phyloP scores from a whole-genome alignment of 2,797 vertebrate genomes.

The Taenioides sp. region DNA sequence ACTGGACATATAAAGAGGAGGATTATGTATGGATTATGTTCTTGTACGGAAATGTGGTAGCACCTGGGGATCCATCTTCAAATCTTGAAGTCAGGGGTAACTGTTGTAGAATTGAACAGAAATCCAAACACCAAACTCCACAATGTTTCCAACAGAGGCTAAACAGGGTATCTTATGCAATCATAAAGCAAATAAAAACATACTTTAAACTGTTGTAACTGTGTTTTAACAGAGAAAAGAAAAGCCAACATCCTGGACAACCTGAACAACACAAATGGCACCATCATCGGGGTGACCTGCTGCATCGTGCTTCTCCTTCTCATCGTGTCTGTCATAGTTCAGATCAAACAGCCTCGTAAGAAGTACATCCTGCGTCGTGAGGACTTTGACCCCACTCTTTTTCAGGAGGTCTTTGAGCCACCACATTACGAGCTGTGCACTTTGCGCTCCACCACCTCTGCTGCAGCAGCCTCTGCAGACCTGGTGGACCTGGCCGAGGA shows the following conservation, averaged over 20 bases:
- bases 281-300: slow-evolving; percentile 95
- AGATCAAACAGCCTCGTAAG: slow-evolving; percentile 98
- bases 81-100: too few relatives aligned
- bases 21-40: background rate
- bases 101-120: too few relatives aligned
- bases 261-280: slow-evolving; percentile 96
- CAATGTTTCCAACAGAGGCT: background rate
- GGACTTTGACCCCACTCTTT: slow-evolving; percentile 96
- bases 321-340: slow-evolving; percentile 92
- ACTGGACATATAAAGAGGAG: background rate
- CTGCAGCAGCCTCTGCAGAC: slow-evolving; percentile 83
- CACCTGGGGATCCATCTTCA: too few relatives aligned
- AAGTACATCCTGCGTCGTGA: slow-evolving; percentile 93
- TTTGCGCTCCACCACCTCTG: slow-evolving; percentile 83
- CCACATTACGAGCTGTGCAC: slow-evolving; percentile 98
- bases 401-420: slow-evolving; percentile 98
- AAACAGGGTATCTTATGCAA: background rate
- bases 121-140: background rate
- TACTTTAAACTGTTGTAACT: background rate
- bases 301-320: slow-evolving; percentile 96
- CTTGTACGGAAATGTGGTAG: too few relatives aligned
- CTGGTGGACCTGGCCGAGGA: slow-evolving; percentile 93
- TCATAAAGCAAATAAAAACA: background rate
- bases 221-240: slow-evolving; percentile 85
- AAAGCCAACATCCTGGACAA: slow-evolving; percentile 95